Evolutionary conservation across 2,113 vertebrate species (phyloP), one percentile per base, ranked within the genome.

Genomic region (Edolisoma coerulescens): DNA sequence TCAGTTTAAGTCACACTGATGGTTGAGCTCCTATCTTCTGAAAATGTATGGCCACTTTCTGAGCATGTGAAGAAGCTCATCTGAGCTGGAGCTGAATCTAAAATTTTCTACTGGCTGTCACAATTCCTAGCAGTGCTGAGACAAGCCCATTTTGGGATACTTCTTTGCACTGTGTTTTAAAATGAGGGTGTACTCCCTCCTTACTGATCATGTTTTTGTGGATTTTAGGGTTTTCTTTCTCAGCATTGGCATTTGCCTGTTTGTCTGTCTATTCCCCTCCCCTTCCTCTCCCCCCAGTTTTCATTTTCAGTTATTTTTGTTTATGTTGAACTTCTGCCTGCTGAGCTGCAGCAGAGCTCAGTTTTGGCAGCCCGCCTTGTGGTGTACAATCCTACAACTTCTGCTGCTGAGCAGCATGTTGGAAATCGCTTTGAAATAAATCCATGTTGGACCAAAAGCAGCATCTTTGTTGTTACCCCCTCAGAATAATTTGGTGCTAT

Each of bases 241-340:
- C 73, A 75, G 53, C 15, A 1, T 1, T 84, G 56, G 41, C 52
- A 50, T 85, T 93, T 2, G 17, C 54, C 73, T 64, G 15, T 85
- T 94, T 90, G 56, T 87, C 73, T 88, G 49, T 64, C 85, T 94
- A 44, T 54, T 81, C 39, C 75, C 44, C 28, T 89, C 60, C 60
- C 44, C 15, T 84, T 64, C 28, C 52, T 73, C 44, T 76, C 41
- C 35, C 33, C 44, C 84, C 17, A 30, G 90, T 85, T 95, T 96
- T 97, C 77, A 52, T 93, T 95, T 95, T 87, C 94, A 95, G 57
- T 92, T 94, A 80, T 97, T 95, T 96, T 95, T 96, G 93, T 93
- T 97, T 96, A 47, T 87, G 67, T 90, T 96, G 93, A 96, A 94
- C 95, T 95, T 59, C 74, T 95, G 95, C 79, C 86, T 93, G 94